Evolutionary conservation across 1,140 invertebrate genomes (phyloP).

Genomic region (Littorina saxatilis): DNA sequence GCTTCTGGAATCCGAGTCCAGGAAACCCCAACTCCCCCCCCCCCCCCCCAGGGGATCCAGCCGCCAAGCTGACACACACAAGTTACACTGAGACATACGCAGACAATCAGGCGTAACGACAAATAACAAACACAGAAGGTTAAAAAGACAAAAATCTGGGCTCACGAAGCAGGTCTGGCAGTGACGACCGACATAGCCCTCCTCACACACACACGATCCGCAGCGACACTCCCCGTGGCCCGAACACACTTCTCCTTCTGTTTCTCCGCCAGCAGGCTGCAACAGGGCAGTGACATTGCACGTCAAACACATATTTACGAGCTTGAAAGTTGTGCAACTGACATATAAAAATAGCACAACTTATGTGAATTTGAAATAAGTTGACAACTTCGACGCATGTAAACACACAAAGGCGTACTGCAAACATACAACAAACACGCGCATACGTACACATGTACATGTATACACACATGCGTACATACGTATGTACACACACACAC

Average conservation of each 20-base stretch:
- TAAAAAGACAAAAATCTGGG: too few species aligned
- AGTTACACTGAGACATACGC: not conserved
- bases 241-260: slow-evolving; percentile 37
- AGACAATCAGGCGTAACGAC: too few species aligned
- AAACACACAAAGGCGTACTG: too few species aligned
- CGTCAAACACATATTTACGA: slow-evolving; percentile 6
- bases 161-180: slow-evolving; percentile 48
- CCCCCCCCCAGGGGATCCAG: too few species aligned
- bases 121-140: too few species aligned
- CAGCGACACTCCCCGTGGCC: slow-evolving; percentile 49
- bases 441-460: not conserved
- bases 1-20: too few species aligned
- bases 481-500: slow-evolving; percentile 5
- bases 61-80: too few species aligned
- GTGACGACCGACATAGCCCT: slow-evolving; percentile 30
- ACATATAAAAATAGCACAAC: too few species aligned
- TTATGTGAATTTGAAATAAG: too few species aligned
- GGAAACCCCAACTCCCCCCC: not conserved
- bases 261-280: not conserved
- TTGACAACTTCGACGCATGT: too few species aligned
- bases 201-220: slow-evolving; percentile 44
- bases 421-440: too few species aligned
- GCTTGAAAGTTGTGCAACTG: not conserved
- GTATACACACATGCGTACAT: not conserved
- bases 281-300: too few species aligned